These are phyloP conservation scores for Lagopus leucura DNA, from an alignment of 2,113 vertebrate species.

Conservation along the genomic window DNA sequence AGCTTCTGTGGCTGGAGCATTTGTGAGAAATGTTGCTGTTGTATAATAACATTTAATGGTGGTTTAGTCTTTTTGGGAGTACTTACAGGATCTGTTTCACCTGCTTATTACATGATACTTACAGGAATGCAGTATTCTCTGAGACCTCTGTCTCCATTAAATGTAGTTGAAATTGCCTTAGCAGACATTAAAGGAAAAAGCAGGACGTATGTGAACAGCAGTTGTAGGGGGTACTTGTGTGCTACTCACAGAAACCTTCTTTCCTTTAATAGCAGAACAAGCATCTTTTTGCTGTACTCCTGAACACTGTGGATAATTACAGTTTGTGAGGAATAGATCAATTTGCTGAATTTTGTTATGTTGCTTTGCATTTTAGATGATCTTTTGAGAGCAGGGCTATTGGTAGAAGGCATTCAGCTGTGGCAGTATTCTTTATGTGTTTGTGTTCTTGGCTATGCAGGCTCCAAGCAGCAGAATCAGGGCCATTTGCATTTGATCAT, in stretches of 20 bases:
- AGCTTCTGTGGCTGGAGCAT: background rate
- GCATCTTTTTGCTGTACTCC: background rate
- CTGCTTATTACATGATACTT: background rate
- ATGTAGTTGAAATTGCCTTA: background rate
- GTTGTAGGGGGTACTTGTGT: fast-evolving
- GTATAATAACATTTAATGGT: background rate
- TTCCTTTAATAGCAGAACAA: background rate
- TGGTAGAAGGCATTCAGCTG: background rate
- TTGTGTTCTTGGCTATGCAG: background rate
- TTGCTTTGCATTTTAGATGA: background rate
- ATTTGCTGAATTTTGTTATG: background rate
- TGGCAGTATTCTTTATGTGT: background rate
- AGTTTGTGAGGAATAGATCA: background rate
- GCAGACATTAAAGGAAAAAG: background rate
- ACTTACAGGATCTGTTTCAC: background rate
- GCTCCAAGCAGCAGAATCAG: background rate
- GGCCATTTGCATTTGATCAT: background rate
- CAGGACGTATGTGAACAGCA: background rate
- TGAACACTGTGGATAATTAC: background rate
- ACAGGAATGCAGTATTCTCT: background rate
- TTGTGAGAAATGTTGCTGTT: background rate
- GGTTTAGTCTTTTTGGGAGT: background rate
- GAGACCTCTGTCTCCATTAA: background rate
- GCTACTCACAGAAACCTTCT: background rate
- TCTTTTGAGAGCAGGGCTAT: background rate